Base-by-base conservation (phyloP, 2,797 vertebrate species). In the Podarcis siculus region DNA sequence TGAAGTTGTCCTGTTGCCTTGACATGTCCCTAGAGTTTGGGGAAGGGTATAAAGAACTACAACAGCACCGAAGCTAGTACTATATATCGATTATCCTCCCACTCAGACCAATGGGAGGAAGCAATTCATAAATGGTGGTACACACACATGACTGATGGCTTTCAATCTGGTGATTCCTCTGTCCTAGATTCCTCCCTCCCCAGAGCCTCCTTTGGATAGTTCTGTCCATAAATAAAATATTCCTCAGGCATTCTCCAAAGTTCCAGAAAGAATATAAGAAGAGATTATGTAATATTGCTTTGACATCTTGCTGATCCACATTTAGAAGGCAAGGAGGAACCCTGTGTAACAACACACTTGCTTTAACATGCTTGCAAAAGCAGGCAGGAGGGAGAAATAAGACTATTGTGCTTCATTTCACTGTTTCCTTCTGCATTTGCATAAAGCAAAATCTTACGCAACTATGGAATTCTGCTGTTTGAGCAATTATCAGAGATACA, bases 361-460 rank as follows among this genome's bases (percentile, higher is more conserved):
- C 37, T 83, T 83, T 82, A 49, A 58, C 32, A 32, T 66, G 55
- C 55, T n/a, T 49, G 39, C n/a, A 80, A 83, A 72, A 58, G 8
- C 73, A 69, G n/a, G 8, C 64, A 39, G n/a, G 17, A 66, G 30
- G 79, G 71, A 85, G 72, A 61, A 85, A 49, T 5, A 35, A 76
- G 35, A 2, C 25, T 1, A 0, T 13, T 72, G 76, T 67, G 8
- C 58, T 90, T 83, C 80, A 86, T 5, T 49, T 32, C 10, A 64
- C 69, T 90, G 49, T 86, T 92, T 91, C 90, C 83, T 92, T 81
- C 78, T 2, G 23, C 1, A 86, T 92, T 90, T 92, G 66, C 89
- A 87, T 85, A 77, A 66, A 77, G 30, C 8, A 86, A 89, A 87
- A 39, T 17, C 35, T 87, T 92, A 80, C 3, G 66, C 89, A 92